phyloP scores from a whole-genome alignment of 2,113 vertebrate species.

The Pygoscelis adeliae region DNA sequence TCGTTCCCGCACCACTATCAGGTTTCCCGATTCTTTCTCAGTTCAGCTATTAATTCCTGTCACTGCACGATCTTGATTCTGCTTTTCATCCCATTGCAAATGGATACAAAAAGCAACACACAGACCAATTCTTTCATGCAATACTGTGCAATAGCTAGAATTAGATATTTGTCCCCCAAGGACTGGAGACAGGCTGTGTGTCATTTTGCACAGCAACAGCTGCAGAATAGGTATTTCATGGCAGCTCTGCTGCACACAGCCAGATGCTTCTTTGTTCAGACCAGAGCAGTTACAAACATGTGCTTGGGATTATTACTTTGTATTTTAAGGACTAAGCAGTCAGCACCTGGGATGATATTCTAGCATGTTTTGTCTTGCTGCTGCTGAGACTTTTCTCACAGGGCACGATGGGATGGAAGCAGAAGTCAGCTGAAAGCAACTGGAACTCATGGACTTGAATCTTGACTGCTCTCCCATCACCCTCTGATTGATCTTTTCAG shows the following conservation, averaged over 20 bases:
- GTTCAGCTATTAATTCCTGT: neutral
- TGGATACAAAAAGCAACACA: neutral
- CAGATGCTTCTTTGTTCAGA: neutral
- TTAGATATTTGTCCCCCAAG: neutral
- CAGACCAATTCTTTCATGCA: neutral
- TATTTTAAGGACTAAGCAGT: neutral
- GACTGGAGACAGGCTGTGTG: neutral
- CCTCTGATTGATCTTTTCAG: neutral
- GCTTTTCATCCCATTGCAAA: neutral
- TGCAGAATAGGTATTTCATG: neutral
- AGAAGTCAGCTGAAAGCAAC: slow-evolving; percentile 2
- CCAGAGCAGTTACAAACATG: neutral
- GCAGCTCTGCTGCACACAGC: neutral
- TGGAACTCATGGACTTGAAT: neutral
- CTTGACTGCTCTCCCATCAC: neutral
- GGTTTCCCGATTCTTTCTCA: neutral
- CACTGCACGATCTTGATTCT: neutral
- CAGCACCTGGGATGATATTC: neutral
- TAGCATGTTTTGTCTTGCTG: neutral
- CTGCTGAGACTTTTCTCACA: neutral
- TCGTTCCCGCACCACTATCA: neutral
- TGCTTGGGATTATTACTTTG: neutral
- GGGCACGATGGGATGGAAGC: neutral
- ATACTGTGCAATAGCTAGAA: neutral
- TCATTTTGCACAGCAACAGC: neutral